Evolutionary conservation across 2,888 invertebrate genomes (phyloP).

Genomic region (Augochlorella aurata): DNA sequence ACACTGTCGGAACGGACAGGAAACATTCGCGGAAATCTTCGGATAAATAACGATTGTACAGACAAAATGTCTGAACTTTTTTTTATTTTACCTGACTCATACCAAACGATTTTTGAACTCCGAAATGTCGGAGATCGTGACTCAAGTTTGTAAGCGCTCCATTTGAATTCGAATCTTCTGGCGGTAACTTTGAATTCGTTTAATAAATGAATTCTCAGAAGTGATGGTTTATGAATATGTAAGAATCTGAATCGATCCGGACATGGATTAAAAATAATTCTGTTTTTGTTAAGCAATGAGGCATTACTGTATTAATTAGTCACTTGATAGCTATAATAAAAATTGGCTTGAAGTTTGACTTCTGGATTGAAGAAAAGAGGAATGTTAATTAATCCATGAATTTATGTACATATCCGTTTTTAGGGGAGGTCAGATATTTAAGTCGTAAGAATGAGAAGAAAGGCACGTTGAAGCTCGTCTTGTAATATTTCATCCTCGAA

Average conservation of each 20-base stretch:
- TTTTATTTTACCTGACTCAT: neutral
- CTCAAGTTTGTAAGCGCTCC: neutral
- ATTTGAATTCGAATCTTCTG: neutral
- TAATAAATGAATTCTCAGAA: neutral
- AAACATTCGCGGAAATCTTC: neutral
- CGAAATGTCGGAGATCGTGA: neutral
- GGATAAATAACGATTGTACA: too few species aligned
- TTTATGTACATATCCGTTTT: slow-evolving; percentile 7
- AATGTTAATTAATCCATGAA: slow-evolving; percentile 9
- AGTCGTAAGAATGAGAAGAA: slow-evolving; percentile 27
- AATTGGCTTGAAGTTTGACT: neutral
- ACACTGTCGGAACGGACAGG: neutral
- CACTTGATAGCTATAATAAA: neutral
- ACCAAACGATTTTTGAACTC: neutral
- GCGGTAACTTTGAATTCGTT: neutral
- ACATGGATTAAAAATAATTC: neutral
- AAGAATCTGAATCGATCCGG: neutral
- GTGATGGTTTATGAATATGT: neutral
- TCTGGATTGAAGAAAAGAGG: slow-evolving; percentile 4
- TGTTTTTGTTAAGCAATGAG: neutral
- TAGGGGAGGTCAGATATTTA: slow-evolving; percentile 19
- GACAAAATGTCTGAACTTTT: neutral
- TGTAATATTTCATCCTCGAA: slow-evolving; percentile 30
- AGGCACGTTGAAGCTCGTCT: slow-evolving; percentile 33
- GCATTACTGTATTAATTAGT: neutral